Conservation (phyloP, 2,113 vertebrate species). For the Entomyzon cyanotis region DNA sequence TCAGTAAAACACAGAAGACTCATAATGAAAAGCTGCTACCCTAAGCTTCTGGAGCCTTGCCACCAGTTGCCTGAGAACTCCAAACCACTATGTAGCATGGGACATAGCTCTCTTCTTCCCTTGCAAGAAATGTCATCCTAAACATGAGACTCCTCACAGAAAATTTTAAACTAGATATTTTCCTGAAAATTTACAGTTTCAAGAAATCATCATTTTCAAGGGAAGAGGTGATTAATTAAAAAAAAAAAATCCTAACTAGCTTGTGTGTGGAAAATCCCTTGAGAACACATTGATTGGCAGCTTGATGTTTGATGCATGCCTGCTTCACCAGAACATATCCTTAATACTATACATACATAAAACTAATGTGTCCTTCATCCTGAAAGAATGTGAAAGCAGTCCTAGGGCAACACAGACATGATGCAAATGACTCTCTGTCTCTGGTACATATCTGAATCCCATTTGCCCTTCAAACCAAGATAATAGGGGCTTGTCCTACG, state of each 20-base stretch:
- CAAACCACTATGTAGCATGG: neutral
- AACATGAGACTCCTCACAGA: neutral
- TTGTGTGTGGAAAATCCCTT: neutral
- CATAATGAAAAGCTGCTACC: neutral
- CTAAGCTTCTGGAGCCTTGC: neutral
- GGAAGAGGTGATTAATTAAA: neutral
- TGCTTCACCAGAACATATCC: neutral
- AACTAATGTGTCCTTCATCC: neutral
- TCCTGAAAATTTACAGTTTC: neutral
- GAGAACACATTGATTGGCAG: rapidly evolving
- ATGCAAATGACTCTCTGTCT: neutral
- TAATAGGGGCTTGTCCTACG: neutral
- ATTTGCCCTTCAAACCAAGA: neutral
- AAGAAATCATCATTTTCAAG: neutral
- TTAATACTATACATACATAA: neutral
- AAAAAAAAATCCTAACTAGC: neutral
- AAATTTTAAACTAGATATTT: neutral
- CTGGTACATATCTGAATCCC: neutral
- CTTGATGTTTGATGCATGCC: neutral
- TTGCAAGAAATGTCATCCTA: neutral
- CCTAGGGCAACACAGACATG: neutral
- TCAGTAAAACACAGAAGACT: neutral
- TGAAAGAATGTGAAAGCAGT: neutral
- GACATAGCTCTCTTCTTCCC: neutral
- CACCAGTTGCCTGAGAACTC: neutral